Evolutionary conservation across 2,797 vertebrate species (phyloP).

Genomic region (Ctenochaetus hawaiiensis): DNA sequence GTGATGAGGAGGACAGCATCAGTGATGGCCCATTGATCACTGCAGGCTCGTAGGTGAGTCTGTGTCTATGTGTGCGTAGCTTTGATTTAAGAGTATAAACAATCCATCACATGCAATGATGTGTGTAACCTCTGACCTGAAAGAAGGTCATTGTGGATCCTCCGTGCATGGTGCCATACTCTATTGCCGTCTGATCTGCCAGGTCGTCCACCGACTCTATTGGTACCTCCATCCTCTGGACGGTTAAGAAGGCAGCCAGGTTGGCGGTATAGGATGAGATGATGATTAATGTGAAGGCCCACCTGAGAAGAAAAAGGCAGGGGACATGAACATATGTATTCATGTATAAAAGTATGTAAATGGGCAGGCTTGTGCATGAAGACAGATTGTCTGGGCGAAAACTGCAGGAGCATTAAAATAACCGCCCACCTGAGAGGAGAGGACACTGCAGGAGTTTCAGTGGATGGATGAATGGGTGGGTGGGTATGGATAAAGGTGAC

Average conservation of each 20-base stretch:
- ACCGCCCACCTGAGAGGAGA: slow-evolving; percentile 57
- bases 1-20: slow-evolving; percentile 64
- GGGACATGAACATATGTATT: slow-evolving; percentile 59
- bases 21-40: slow-evolving; percentile 59
- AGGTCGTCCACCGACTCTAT: slow-evolving; percentile 98
- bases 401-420: slow-evolving; percentile 47
- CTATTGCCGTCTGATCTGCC: slow-evolving; percentile 97
- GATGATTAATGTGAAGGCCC: slow-evolving; percentile 99
- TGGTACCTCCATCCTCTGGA: slow-evolving; percentile 98
- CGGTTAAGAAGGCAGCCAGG: slow-evolving; percentile 97
- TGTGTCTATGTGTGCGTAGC: slow-evolving; percentile 7
- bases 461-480: slow-evolving; percentile 50
- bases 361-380: slow-evolving; percentile 35
- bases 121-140: slow-evolving; percentile 85
- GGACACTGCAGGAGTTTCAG: slow-evolving; percentile 48
- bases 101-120: slow-evolving; percentile 36
- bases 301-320: slow-evolving; percentile 84
- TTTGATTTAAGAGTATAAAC: slow-evolving; percentile 27
- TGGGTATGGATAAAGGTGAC: slow-evolving; percentile 39
- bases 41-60: slow-evolving; percentile 19
- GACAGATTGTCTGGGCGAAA: slow-evolving; percentile 51
- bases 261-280: slow-evolving; percentile 99
- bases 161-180: slow-evolving; percentile 97
- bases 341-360: slow-evolving; percentile 56
- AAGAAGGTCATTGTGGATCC: slow-evolving; percentile 99